phyloP scores from a whole-genome alignment of 2,888 invertebrate genomes.

The Ichneumoninae sp. region DNA sequence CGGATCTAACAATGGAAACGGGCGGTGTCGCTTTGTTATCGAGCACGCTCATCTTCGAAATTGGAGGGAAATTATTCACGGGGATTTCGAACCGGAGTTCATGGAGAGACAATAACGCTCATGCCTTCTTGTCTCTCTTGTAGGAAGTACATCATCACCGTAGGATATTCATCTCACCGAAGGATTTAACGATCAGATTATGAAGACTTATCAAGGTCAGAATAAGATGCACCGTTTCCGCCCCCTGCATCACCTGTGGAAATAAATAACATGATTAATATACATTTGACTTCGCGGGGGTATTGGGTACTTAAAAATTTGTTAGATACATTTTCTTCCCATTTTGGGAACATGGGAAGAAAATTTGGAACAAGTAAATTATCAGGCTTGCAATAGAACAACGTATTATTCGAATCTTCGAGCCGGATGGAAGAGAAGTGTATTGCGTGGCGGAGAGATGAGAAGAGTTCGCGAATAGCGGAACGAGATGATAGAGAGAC shows the following conservation, averaged over 20 bases:
- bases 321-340: too few relatives aligned
- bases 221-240: background rate
- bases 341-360: too few relatives aligned
- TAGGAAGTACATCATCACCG: too few relatives aligned
- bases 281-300: background rate
- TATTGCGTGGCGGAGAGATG: slow-evolving; percentile 12
- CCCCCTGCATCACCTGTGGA: background rate
- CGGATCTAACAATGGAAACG: slow-evolving; percentile 25
- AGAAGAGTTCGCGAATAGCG: slow-evolving; percentile 49
- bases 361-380: background rate
- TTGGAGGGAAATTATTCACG: slow-evolving; percentile 44
- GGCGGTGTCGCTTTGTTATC: slow-evolving; percentile 26
- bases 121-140: slow-evolving; percentile 2
- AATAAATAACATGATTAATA: background rate
- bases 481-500: slow-evolving; percentile 54
- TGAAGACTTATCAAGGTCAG: background rate
- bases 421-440: background rate
- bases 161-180: slow-evolving; percentile 6
- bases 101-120: slow-evolving; percentile 11
- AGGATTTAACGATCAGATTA: slow-evolving; percentile 7
- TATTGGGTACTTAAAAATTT: too few relatives aligned
- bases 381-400: slow-evolving; percentile 22
- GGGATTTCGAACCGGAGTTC: slow-evolving; percentile 14
- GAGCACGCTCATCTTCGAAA: slow-evolving; percentile 42
- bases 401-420: background rate